phyloP scores from a whole-genome alignment of 2,797 vertebrate species.

The Semotilus atromaculatus region DNA sequence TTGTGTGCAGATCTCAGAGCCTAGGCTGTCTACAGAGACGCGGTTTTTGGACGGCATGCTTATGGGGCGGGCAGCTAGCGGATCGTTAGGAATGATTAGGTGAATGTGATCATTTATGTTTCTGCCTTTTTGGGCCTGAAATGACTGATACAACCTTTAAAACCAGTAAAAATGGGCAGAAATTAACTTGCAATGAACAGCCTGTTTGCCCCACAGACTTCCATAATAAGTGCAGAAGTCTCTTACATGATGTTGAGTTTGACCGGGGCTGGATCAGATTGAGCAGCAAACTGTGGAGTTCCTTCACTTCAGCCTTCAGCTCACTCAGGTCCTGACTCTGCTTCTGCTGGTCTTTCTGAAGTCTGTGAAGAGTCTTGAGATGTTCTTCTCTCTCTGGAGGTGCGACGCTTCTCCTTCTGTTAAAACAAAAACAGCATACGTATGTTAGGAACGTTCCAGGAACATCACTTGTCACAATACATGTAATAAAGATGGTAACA shows the following conservation, averaged over 20 bases:
- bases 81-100: no score
- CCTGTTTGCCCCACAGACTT: background rate
- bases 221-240: background rate
- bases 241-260: constrained; percentile 17
- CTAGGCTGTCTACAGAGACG: no score
- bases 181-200: background rate
- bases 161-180: background rate
- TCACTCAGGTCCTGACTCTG: constrained; percentile 57
- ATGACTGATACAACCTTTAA: no score
- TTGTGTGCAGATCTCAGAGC: no score
- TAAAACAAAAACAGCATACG: background rate
- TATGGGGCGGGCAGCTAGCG: no score
- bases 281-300: constrained; percentile 58
- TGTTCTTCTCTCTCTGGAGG: constrained; percentile 27
- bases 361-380: constrained; percentile 41
- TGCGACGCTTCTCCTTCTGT: constrained; percentile 28
- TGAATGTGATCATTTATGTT: no score
- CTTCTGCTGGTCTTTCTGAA: constrained; percentile 58
- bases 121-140: no score
- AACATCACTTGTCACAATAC: background rate
- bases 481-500: background rate
- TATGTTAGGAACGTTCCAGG: background rate
- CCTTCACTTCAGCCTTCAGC: constrained; percentile 60
- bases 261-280: constrained; percentile 51
- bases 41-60: no score